Conservation (phyloP, 1,140 invertebrate genomes). For the Lepidurus packardi region DNA sequence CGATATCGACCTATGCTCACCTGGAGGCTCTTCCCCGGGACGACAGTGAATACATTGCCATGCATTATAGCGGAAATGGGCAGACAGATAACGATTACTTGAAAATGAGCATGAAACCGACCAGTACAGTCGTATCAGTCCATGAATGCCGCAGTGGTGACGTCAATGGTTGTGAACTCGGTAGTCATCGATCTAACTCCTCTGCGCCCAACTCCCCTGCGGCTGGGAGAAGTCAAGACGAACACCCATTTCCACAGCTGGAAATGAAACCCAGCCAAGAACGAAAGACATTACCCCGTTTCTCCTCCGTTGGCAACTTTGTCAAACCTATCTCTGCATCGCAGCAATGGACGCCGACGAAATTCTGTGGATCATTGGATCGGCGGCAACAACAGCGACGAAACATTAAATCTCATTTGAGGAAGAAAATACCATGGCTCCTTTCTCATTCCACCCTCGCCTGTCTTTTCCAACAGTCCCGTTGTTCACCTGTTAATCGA, state of each 20-base stretch:
- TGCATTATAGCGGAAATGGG: neutral
- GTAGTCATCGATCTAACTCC: neutral
- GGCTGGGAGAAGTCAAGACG: neutral
- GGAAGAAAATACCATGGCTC: neutral
- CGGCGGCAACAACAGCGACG: neutral
- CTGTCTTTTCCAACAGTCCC: neutral
- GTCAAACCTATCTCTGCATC: neutral
- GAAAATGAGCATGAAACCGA: neutral
- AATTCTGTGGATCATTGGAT: neutral
- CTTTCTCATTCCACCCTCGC: neutral
- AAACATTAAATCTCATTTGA: neutral
- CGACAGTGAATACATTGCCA: neutral
- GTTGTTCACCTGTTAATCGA: neutral
- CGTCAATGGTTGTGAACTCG: neutral
- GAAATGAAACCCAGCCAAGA: neutral
- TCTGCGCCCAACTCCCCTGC: conserved; percentile 5
- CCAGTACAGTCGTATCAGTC: neutral
- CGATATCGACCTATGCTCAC: conserved; percentile 4
- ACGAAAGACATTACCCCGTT: neutral
- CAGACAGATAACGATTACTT: neutral
- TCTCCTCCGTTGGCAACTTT: neutral
- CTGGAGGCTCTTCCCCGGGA: neutral
- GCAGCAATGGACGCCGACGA: neutral
- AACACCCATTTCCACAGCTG: neutral
- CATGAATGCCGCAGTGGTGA: neutral